Evolutionary conservation across 2,888 invertebrate genomes (phyloP), one percentile per base, ranked within the genome.

Genomic region (Drosophila atripex): DNA sequence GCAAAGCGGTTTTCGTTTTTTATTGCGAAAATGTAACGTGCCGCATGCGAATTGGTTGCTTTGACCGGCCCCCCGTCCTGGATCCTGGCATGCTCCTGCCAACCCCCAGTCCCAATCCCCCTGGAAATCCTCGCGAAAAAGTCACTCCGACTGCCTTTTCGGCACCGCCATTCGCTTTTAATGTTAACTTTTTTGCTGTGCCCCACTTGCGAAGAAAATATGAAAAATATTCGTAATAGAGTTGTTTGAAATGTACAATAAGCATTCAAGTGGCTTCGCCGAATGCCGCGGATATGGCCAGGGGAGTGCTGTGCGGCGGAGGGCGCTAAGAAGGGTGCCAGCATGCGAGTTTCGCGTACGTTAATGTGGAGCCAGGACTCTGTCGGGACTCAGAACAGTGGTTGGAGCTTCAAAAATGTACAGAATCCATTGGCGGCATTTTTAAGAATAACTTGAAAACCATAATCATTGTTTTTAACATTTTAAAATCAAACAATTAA

Each of bases 191-290:
- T 78, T 83, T 72, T 41, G 39, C 57, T 45, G 65, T 57, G 59
- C 74, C 68, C 66, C 70, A 60, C 69, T 61, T 75, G 74, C 69
- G 65, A 76, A 64, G 75, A 65, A 87, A 88, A 88, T 86, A 80
- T 86, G 83, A 86, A 88, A 88, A 88, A 88, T 87, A 88, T 88
- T 88, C 87, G 87, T 88, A 88, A 88, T 88, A 88, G 88, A 88
- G 87, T 88, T 88, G 88, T 88, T 82, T 80, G 84, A 85, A 86
- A 87, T 86, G 80, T 85, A 85, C 87, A 80, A 85, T 86, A 86
- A 85, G 82, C 77, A 73, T 76, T 83, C 80, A 80, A 83, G 85
- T 85, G 78, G 76, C 78, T 78, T 75, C 73, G 60, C 56, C 61
- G 61, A 68, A 79, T 71, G 73, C 73, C 74, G 71, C 65, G 46